Base-by-base conservation (phyloP, 37 sponge, comb jelly and placozoan species). In the Bolinopsis microptera region DNA sequence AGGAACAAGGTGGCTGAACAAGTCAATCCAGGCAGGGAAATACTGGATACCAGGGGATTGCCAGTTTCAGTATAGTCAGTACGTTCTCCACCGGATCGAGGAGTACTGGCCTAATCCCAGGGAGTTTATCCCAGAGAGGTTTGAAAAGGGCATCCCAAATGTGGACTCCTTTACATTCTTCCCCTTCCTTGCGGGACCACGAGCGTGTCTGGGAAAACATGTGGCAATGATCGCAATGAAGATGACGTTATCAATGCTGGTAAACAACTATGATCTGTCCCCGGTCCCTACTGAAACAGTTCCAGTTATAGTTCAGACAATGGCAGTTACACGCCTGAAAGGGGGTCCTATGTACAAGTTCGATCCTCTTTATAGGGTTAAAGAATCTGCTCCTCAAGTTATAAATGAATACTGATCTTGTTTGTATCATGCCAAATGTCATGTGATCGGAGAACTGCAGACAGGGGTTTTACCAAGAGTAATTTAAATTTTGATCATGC, bases 151-250 rank as follows among this genome's bases (percentile, higher is more conserved):
- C 3, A 72, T 72, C 75, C 75, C 75, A 5, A 28, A 28, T 21
- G 75, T 72, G 31, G 75, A 72, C 3, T n/a, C 27, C 31, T 30
- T 72, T 3, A 72, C 75, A 2, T 72, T 72, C 75, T 72, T 72
- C 75, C 75, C 75, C n/a, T 72, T 72, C 75, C 18, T 72, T 8
- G 75, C 75, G 3, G 75, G 75, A 5, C 75, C 75, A 8, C 5
- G 75, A 28, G 75, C 75, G 32, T 72, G 75, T 72, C 75, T 72
- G 75, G 75, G 75, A 23, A 72, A 72, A 28, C 75, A 72, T 24
- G 75, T 72, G 75, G 75, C 75, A 8, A 72, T 72, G 75, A 28
- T 72, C 75, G 32, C 31, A n/a, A 72, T 72, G 75, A 72, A 72
- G 75, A 30, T 72, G 75, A 72, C 31, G 25, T 21, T 72, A 24